Base-by-base conservation (phyloP, 2,888 invertebrate genomes). In the Brachyopa scutellaris region DNA sequence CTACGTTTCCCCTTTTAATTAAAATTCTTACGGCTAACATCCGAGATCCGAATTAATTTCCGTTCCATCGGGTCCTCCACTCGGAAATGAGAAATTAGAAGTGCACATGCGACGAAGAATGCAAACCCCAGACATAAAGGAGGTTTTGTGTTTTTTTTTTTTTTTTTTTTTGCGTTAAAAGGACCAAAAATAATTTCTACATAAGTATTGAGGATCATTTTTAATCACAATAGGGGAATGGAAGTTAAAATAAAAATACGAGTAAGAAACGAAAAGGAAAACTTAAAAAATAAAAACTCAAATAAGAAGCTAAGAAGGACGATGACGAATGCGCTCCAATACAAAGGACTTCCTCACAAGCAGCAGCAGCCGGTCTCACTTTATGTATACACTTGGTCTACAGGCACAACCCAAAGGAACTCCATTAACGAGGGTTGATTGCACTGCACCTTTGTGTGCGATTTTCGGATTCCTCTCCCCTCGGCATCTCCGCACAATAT, bases 311-410 rank as follows among this genome's bases (percentile, higher is more conserved):
- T 1, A 38, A 49, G 17, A 15, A 80, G 29, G 45, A 66, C 64
- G 64, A 74, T 40, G 67, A 73, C 61, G 77, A 72, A 45, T 73
- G 53, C n/a, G 26, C 47, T 66, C 53, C 36, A 64, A 59, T 77
- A 82, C 77, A 82, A 82, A 82, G 70, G 77, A 82, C 77, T 77
- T 82, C 82, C 82, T 82, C 66, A 77, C 62, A 61, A 66, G 36
- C 49, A 64, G 33, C 42, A 61, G 69, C 82, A 82, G 82, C 82
- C 82, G 82, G 82, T 77, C 61, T 70, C 51, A 64, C 57, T 76
- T 67, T 74, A 45, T 17, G 6, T 31, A 26, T 53, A 42, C 19
- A 47, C 47, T 61, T 72, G 57, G 62, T 69, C 74, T 64, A 31
- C 49, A 69, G 55, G 57, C 76, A 57, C 79, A 76, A 69, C 29